Evolutionary conservation across 2,113 vertebrate genomes (phyloP).

Genomic region (Melanocharis versteri): DNA sequence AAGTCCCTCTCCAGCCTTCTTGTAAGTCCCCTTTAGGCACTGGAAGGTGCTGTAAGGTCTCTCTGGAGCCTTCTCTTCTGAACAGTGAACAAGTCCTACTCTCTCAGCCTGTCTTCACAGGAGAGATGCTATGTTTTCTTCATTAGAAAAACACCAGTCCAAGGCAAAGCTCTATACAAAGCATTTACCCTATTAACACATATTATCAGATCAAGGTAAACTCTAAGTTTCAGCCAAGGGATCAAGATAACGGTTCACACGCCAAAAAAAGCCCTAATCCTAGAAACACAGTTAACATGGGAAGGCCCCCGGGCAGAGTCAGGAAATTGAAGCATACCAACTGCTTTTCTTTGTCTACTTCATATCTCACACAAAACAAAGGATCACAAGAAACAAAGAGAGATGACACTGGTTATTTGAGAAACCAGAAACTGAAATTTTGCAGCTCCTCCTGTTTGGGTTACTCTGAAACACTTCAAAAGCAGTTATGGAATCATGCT

Average conservation of each 20-base stretch:
- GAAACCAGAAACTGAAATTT: background rate
- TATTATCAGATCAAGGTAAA: background rate
- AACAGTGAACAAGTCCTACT: background rate
- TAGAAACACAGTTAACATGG: background rate
- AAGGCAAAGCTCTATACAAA: background rate
- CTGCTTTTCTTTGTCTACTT: background rate
- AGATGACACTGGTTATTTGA: background rate
- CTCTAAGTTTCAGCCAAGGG: background rate
- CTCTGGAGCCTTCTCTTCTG: background rate
- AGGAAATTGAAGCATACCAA: constrained; percentile 42
- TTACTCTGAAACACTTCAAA: background rate
- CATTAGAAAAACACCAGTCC: background rate
- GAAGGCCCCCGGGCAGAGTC: background rate
- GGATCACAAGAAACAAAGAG: background rate
- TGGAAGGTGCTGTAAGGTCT: background rate
- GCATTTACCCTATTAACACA: background rate
- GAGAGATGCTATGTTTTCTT: background rate
- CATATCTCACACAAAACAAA: background rate
- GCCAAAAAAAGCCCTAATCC: background rate
- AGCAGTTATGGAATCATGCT: background rate
- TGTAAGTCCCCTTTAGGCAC: background rate
- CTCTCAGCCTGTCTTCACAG: background rate
- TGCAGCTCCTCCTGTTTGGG: background rate
- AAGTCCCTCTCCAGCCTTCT: background rate
- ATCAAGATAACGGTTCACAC: background rate